Evolutionary conservation across 1,140 invertebrate species (phyloP), one percentile per base, ranked within the genome.

Genomic region (Nylanderia fulva): DNA sequence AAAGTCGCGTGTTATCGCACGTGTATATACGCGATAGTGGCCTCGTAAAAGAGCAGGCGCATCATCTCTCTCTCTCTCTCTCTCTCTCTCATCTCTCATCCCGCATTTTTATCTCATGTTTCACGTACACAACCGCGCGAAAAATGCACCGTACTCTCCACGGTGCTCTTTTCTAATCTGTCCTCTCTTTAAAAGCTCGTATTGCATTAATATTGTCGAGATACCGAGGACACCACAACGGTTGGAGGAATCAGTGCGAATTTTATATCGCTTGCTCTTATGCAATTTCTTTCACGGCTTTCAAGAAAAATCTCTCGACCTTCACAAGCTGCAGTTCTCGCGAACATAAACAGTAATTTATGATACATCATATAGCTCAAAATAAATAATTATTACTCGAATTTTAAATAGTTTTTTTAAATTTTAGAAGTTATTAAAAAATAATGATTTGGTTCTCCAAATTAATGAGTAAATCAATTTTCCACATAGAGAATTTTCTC

Each of bases 1-100:
- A 79, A 77, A 79, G 45, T 79, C 76, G 61, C 45, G 36, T 68
- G 76, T 68, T 79, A 79, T 79, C 76, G 1, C 61, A 54, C 61
- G 76, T 68, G 76, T 68, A 45, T 68, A 45, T 9, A 21, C 75
- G 33, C 45, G 76, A 68, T 68, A 68, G 63, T 21, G 39, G 45
- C 33, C 9, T 79, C 76, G 21, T 79, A 68, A 79, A 79, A 68
- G 63, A 68, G 21, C 61, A 24, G 11, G 24, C n/a, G 39, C 33
- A 27, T 39, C n/a, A n/a, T n/a, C n/a, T n/a, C n/a, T n/a, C 45
- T 45, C 42, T 48, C 13, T 48, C 45, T 48, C 39, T 42, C 39
- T 42, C 3, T 42, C 39, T 42, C 39, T 42, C 9, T 42, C 13
- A n/a, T 48, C 45, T 4, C 15, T 48, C 61, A 54, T 24, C 61